These are phyloP conservation scores for Drosophila arawakana DNA, from an alignment of 1,140 invertebrate genomes.

Conservation along the genomic window DNA sequence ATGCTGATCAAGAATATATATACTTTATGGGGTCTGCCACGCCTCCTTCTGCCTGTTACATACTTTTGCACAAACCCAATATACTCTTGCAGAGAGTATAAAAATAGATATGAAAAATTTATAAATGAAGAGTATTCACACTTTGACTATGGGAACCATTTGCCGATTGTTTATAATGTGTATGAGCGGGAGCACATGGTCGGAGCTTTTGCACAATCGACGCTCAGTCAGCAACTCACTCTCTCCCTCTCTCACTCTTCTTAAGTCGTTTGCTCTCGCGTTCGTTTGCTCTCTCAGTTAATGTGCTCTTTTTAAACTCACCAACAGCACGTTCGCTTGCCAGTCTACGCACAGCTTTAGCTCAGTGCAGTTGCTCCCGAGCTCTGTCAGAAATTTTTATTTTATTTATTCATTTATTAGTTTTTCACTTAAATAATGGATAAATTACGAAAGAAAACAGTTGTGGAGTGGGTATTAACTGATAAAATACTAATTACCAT, in stretches of 20 bases:
- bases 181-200: slow-evolving; percentile 37
- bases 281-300: background rate
- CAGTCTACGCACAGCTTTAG: slow-evolving; percentile 2
- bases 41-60: no score
- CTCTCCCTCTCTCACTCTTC: background rate
- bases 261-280: background rate
- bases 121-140: background rate
- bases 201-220: background rate
- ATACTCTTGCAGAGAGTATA: no score
- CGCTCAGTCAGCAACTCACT: background rate
- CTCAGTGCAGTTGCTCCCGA: background rate
- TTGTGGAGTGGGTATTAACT: no score
- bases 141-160: background rate
- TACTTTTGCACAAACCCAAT: no score
- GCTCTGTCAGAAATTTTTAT: background rate
- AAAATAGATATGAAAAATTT: background rate
- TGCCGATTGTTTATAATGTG: slow-evolving; percentile 3
- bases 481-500: no score
- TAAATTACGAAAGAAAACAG: no score
- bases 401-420: background rate
- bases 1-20: no score
- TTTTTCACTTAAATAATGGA: no score
- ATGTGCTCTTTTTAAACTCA: background rate
- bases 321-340: background rate
- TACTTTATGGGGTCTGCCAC: no score